Percentiles rank a stretch among this genome's conserved stretches.
Conservation (phyloP, 2,113 vertebrate species). For the Halcyon malimbica region DNA sequence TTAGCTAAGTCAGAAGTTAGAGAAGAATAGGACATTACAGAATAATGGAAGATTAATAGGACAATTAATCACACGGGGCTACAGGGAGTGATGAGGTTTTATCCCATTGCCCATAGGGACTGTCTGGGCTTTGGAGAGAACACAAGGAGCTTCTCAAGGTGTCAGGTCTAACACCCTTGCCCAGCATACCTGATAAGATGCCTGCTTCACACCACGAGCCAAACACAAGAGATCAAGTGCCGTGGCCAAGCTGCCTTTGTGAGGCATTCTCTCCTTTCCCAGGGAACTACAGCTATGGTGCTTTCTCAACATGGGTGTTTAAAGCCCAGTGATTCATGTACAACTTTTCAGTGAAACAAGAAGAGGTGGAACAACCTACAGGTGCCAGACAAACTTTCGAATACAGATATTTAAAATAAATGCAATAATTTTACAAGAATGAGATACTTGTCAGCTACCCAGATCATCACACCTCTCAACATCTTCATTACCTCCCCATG, state of each 20-base stretch:
- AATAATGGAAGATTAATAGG: no score
- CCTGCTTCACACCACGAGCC: fast-evolving
- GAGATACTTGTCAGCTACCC: not conserved
- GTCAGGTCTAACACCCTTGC: not conserved
- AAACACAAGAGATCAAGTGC: not conserved
- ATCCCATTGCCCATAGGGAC: not conserved
- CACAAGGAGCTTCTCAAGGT: not conserved
- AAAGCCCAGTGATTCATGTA: not conserved
- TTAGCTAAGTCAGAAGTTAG: no score
- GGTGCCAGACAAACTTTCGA: not conserved
- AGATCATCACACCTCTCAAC: not conserved
- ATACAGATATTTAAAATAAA: not conserved
- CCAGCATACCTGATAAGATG: not conserved
- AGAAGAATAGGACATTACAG: no score
- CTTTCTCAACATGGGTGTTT: not conserved
- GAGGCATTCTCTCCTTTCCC: not conserved
- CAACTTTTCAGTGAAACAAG: not conserved
- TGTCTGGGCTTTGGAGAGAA: not conserved
- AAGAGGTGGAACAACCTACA: not conserved
- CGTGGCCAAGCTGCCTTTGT: fast-evolving
- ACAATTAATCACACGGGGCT: not conserved
- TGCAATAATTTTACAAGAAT: not conserved
- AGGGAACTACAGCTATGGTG: not conserved
- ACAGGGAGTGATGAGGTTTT: not conserved
- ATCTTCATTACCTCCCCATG: not conserved